Evolutionary conservation across 2,113 vertebrate species (phyloP).

Genomic region (Acanthochromis polyacanthus): DNA sequence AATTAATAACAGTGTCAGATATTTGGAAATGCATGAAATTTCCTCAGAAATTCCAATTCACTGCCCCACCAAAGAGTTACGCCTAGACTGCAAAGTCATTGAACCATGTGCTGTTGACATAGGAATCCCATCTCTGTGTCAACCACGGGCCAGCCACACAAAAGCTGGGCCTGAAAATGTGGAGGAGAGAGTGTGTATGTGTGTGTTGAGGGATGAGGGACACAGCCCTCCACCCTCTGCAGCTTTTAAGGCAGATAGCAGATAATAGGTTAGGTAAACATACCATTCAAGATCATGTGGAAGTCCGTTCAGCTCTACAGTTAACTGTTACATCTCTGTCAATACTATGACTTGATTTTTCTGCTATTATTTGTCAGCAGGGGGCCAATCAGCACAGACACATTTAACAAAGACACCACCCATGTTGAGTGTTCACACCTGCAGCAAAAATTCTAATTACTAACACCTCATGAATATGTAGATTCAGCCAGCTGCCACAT

Average conservation of each 20-base stretch:
- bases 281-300: slow-evolving; percentile 15
- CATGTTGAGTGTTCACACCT: slow-evolving; percentile 8
- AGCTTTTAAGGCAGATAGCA: slow-evolving; percentile 57
- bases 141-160: slow-evolving; percentile 52
- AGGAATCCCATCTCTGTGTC: slow-evolving; percentile 61
- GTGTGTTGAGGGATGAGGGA: neutral
- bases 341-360: neutral
- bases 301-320: slow-evolving; percentile 2
- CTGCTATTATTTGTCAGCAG: neutral
- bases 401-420: slow-evolving; percentile 11
- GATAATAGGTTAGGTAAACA: slow-evolving; percentile 63
- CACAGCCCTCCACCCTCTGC: slow-evolving; percentile 38
- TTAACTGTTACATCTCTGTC: slow-evolving; percentile 28
- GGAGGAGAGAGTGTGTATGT: neutral
- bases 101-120: slow-evolving; percentile 68
- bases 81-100: slow-evolving; percentile 39
- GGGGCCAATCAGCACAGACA: slow-evolving; percentile 19
- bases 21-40: too few species aligned
- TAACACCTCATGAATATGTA: slow-evolving; percentile 58
- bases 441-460: slow-evolving; percentile 26
- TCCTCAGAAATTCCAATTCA: neutral
- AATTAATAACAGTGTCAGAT: too few species aligned
- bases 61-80: neutral
- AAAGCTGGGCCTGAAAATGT: slow-evolving; percentile 25
- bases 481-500: slow-evolving; percentile 46